Base-by-base conservation (phyloP, 2,113 vertebrate genomes). In the Ameiurus melas region DNA sequence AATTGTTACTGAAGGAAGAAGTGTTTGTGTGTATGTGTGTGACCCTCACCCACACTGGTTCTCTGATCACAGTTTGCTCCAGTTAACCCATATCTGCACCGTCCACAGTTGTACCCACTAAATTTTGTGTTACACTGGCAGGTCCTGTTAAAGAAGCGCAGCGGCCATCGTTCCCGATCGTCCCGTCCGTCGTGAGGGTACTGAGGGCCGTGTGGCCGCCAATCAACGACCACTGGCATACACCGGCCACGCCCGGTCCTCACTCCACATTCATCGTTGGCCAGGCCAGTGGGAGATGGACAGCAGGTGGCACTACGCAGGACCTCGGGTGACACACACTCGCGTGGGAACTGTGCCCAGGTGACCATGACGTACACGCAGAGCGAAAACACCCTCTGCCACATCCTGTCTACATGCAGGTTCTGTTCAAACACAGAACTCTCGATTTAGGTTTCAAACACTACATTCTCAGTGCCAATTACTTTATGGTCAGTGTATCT, bases 111-210 rank as follows among this genome's bases (percentile, higher is more conserved):
- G 93, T 95, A 97, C 33, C 98, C 98, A 96, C 96, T 98, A 90
- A 97, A 99, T 93, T 97, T 97, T 0, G 92, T 94, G 2, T 90
- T 93, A 0, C 98, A 99, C 77, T 91, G 95, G 85, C 98, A 99
- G 0, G 97, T 98, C 83, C 97, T 92, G 90, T 98, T 99, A 91
- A 97, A 99, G 91, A 99, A 99, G 17, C 97, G 96, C 33, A 96
- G 90, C 0, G 98, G 98, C 98, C 98, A 99, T 39, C 95, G 95
- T 83, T 99, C 98, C 58, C 98, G 93, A 90, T 99, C 98, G 25
- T 99, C 98, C 90, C 97, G 89, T 1, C 97, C 97, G 0, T 93
- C 93, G 88, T 98, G 98, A 71, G 97, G 98, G 89, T 97, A 99
- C 85, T 98, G 97, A 0, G 97, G 95, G 7, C 98, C 97, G 3